Evolutionary conservation across 2,113 vertebrate species (phyloP).

Genomic region (Caretta caretta): DNA sequence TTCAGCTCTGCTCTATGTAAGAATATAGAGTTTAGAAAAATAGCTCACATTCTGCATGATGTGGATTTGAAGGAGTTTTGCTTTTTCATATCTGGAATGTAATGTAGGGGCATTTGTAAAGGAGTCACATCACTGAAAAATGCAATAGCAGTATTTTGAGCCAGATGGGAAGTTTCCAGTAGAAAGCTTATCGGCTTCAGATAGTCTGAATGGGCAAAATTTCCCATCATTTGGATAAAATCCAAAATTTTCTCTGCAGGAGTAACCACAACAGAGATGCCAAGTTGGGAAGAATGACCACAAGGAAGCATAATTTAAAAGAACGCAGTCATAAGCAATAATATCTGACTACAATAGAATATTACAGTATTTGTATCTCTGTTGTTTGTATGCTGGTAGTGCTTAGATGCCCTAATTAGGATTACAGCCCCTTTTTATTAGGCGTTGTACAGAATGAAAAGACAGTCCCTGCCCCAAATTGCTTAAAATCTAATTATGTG

Average conservation of each 20-base stretch:
- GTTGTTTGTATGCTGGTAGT: not conserved
- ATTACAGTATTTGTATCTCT: rapidly evolving
- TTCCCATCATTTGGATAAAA: constrained; percentile 53
- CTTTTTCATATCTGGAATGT: constrained; percentile 20
- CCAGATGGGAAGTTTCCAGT: constrained; percentile 54
- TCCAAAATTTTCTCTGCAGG: constrained; percentile 44
- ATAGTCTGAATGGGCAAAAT: constrained; percentile 55
- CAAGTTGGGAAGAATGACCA: not conserved
- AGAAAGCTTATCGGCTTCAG: constrained; percentile 58
- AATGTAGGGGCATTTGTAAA: constrained; percentile 52
- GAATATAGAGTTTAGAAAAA: constrained; percentile 41
- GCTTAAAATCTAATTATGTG: not conserved
- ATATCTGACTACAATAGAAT: not conserved
- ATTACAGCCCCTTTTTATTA: rapidly evolving
- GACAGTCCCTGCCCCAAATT: not conserved
- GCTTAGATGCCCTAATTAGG: rapidly evolving
- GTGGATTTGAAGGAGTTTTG: constrained; percentile 12
- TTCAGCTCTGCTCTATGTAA: not conserved
- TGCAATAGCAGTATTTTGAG: constrained; percentile 19
- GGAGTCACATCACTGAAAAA: constrained; percentile 45
- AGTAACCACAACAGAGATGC: constrained; percentile 36
- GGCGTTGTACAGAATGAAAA: not conserved
- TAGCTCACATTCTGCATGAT: constrained; percentile 17
- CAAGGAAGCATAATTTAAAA: not conserved
- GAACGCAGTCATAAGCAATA: not conserved